Percentiles rank a stretch among this genome's conserved stretches.
Evolutionary conservation across 2,888 invertebrate genomes (phyloP).

Genomic region (Netelia fuscicornis): DNA sequence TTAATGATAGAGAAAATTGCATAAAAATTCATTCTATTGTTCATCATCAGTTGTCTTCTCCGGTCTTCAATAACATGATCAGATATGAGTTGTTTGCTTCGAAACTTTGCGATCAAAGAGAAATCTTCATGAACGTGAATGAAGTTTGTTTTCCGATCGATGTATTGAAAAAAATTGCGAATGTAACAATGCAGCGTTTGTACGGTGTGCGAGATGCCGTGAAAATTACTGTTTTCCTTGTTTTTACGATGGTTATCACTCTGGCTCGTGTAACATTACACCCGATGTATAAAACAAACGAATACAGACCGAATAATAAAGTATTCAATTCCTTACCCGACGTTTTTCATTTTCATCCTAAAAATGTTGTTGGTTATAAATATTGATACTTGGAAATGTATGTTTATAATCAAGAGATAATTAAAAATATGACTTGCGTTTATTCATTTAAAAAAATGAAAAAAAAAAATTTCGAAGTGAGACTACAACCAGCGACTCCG

Average conservation of each 20-base stretch:
- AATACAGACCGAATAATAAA: slow-evolving; percentile 21
- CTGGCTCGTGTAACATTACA: slow-evolving; percentile 23
- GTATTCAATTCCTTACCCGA: slow-evolving; percentile 18
- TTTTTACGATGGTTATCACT: slow-evolving; percentile 17
- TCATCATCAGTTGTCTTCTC: slow-evolving; percentile 48
- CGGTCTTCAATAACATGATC: background rate
- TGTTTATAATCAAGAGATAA: too few species aligned
- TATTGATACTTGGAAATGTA: too few species aligned
- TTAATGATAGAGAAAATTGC: slow-evolving; percentile 24
- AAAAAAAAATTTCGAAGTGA: too few species aligned
- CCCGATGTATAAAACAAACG: slow-evolving; percentile 23
- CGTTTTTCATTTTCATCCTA: too few species aligned
- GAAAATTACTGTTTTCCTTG: slow-evolving; percentile 26
- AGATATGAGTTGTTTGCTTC: background rate
- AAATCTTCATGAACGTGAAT: too few species aligned
- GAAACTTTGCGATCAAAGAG: slow-evolving; percentile 2
- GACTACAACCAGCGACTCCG: too few species aligned
- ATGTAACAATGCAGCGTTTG: slow-evolving; percentile 31
- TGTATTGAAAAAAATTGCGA: slow-evolving; percentile 17
- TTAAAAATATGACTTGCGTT: too few species aligned
- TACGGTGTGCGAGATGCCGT: slow-evolving; percentile 35
- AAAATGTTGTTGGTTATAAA: too few species aligned
- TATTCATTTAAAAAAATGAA: too few species aligned
- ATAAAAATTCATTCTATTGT: background rate
- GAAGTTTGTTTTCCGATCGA: background rate